Conservation (phyloP, 2,888 invertebrate species). For the Meiosimyza decipiens region DNA sequence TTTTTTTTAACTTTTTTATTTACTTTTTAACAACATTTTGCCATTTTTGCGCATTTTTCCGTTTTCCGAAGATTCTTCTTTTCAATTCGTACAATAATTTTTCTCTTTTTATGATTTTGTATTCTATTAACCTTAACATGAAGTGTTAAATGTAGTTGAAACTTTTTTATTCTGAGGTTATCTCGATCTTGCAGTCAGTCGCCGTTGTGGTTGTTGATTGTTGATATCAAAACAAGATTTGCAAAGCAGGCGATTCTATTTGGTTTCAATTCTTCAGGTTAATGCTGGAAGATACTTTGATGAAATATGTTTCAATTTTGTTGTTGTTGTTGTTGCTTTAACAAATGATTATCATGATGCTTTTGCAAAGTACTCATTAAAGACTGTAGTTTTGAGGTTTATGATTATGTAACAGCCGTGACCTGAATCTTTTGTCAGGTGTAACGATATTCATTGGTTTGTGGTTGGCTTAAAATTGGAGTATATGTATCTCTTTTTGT, state of each 20-base stretch:
- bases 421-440: conserved; percentile 52
- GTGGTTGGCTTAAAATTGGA: too few relatives aligned
- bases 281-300: background rate
- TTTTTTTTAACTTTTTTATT: background rate
- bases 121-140: background rate
- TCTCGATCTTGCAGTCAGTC: background rate
- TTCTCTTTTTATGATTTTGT: background rate
- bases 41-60: background rate
- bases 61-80: background rate
- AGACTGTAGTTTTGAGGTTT: too few relatives aligned
- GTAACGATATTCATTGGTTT: conserved; percentile 41
- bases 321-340: background rate
- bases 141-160: background rate
- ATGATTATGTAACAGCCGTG: conserved; percentile 43
- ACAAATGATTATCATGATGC: too few relatives aligned
- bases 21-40: background rate
- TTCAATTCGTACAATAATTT: background rate
- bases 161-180: background rate
- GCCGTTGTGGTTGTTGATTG: too few relatives aligned
- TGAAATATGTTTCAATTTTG: background rate
- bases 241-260: too few relatives aligned
- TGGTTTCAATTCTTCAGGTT: too few relatives aligned
- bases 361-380: too few relatives aligned
- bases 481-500: too few relatives aligned
- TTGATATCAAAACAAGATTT: too few relatives aligned